phyloP scores from a whole-genome alignment of 2,888 invertebrate species.

The Tupiocoris notatus region DNA sequence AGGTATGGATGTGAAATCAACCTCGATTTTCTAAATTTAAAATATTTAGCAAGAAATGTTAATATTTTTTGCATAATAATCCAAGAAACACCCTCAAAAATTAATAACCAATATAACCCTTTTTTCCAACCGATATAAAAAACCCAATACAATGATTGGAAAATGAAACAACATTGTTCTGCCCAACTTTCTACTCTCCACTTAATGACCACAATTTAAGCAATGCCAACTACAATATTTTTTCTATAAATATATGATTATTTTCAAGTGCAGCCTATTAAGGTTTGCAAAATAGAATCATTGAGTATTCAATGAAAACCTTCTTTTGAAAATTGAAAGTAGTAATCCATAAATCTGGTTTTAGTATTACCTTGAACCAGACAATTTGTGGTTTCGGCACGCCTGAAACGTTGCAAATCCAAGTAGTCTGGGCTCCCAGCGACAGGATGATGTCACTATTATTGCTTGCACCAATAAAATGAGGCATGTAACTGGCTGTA shows the following conservation, averaged over 20 bases:
- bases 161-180: too few species aligned
- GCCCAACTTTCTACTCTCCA: too few species aligned
- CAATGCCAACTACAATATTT: neutral
- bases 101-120: too few species aligned
- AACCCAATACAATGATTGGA: too few species aligned
- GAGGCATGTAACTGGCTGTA: constrained; percentile 1
- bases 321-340: neutral
- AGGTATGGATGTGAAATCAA: too few species aligned
- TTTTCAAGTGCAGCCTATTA: neutral
- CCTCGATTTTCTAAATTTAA: too few species aligned
- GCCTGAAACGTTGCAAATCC: constrained; percentile 60
- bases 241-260: neutral
- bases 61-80: too few species aligned
- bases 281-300: neutral
- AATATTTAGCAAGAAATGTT: too few species aligned
- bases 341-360: constrained; percentile 57
- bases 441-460: constrained; percentile 25
- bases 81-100: too few species aligned
- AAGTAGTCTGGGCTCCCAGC: constrained; percentile 51
- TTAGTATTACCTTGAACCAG: constrained; percentile 63
- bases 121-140: too few species aligned
- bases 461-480: constrained; percentile 3
- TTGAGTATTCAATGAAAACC: neutral
- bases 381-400: constrained; percentile 64
- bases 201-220: too few species aligned